Percentiles rank a stretch among this genome's conserved stretches.
These are phyloP conservation scores for Struthidea cinerea DNA, from an alignment of 2,113 vertebrate genomes.

Conservation along the genomic window DNA sequence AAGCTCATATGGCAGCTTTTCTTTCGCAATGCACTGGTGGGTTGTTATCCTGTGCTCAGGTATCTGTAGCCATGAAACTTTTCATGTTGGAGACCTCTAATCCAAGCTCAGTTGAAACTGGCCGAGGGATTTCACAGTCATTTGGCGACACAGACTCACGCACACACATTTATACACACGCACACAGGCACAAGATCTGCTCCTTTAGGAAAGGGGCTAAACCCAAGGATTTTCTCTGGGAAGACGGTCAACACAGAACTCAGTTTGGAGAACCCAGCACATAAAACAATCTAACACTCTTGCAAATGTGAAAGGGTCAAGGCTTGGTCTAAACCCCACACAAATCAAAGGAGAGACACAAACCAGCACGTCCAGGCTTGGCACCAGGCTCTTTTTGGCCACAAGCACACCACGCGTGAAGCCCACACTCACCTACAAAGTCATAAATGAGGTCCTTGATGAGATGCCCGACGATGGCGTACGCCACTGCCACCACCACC, in stretches of 20 bases:
- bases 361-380: background rate
- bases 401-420: background rate
- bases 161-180: background rate
- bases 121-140: background rate
- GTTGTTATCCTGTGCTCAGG: background rate
- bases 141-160: background rate
- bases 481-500: constrained; percentile 86
- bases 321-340: background rate
- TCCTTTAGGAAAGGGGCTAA: background rate
- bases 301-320: background rate
- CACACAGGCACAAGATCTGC: background rate
- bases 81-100: background rate
- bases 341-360: background rate
- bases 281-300: background rate
- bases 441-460: constrained; percentile 88
- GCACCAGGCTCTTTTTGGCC: background rate
- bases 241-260: background rate
- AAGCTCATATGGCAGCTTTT: background rate
- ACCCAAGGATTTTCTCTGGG: background rate
- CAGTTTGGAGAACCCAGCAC: background rate
- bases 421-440: constrained; percentile 78
- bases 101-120: background rate
- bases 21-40: background rate
- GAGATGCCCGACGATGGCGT: constrained; percentile 86
- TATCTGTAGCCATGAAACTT: constrained; percentile 14